Evolutionary conservation across 2,797 vertebrate species (phyloP), one percentile per base, ranked within the genome.

Genomic region (Ceryle rudis): DNA sequence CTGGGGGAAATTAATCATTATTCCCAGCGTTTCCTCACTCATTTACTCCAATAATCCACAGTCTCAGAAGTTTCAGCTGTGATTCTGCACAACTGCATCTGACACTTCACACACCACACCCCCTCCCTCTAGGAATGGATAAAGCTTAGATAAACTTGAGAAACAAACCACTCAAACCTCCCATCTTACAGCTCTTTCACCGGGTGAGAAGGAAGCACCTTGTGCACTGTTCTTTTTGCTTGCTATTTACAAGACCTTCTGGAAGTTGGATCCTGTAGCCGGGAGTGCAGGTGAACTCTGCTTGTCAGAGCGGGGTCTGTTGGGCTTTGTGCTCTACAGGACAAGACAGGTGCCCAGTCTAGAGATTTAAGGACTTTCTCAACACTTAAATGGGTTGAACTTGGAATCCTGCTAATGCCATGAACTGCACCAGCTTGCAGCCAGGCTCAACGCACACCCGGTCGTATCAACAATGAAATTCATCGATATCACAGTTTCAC

Each of bases 401-500:
- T 18, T 55, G 73, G 71, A 79, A 46, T 64, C 83, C 86, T 57
- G 65, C 55, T 77, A 17, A 35, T 10, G n/a, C 31, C 11, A 29
- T 2, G 11, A 54, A 71, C 72, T 1, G 12, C 57, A 84, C 52
- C 77, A 67, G 71, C 85, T 23, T 58, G 85, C 67, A 86, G 60
- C 25, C 87, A 84, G 90, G 78, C 75, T 55, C 21, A 64, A 74
- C 2, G 46, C 70, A 42, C 28, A 64, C 33, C 47, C 67, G 65
- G 57, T 7, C 77, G 64, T 42, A 57, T 4, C 21, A 89, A 66
- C 70, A 82, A 55, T 7, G 51, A 66, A 86, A 92, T 62, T 60
- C 80, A 81, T 31, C 75, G 58, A 7, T 19, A 78, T 83, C 89
- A 47, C 79, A 85, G 89, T 70, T 91, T 82, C 61, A 86, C 64